These are phyloP conservation scores for Mellivora capensis DNA, from an alignment of 2,113 vertebrate genomes.

Conservation along the genomic window DNA sequence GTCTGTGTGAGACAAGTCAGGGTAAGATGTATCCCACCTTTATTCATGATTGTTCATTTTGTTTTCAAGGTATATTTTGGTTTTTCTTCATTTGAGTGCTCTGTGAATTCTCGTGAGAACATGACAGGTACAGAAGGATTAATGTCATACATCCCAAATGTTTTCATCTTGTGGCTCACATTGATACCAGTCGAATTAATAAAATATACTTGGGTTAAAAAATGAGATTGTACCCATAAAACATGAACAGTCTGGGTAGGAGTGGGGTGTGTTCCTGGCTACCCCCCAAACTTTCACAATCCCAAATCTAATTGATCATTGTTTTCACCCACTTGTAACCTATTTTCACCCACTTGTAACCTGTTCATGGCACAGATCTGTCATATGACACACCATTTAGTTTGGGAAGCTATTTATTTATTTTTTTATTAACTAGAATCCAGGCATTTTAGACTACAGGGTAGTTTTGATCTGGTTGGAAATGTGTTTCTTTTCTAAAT, in stretches of 20 bases:
- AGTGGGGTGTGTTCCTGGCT: not conserved
- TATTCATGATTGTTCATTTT: not conserved
- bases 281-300: not conserved
- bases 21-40: not conserved
- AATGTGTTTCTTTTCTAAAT: not conserved
- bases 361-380: not conserved
- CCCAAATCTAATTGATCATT: not conserved
- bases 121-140: not conserved
- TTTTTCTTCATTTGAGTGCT: not conserved
- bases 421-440: not conserved
- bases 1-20: not conserved
- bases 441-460: not conserved
- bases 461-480: not conserved
- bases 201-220: not conserved
- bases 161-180: not conserved
- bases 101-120: not conserved
- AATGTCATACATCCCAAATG: not conserved
- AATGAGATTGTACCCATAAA: not conserved
- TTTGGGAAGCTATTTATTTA: not conserved
- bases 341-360: not conserved
- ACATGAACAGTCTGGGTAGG: not conserved
- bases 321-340: not conserved
- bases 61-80: not conserved
- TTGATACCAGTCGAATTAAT: not conserved
- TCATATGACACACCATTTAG: not conserved